phyloP scores from a whole-genome alignment of 1,140 invertebrate species.

The Dryas iulia region DNA sequence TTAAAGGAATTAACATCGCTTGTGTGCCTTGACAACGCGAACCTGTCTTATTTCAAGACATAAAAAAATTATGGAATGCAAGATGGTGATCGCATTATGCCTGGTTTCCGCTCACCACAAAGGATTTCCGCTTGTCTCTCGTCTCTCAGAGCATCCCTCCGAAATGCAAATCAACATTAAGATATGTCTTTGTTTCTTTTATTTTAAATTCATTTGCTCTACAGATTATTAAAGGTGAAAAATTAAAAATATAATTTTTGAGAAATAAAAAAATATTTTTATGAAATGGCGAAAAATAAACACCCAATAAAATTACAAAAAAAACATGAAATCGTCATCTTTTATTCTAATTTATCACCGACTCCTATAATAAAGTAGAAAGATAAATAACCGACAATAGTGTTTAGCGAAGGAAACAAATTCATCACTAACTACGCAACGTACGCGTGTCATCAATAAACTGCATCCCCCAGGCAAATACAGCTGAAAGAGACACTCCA shows the following conservation, averaged over 20 bases:
- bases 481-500: conserved; percentile 72
- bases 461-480: conserved; percentile 62
- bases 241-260: too few relatives aligned
- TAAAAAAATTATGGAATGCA: conserved; percentile 69
- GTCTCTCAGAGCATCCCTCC: conserved; percentile 68
- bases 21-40: conserved; percentile 39
- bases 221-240: neutral
- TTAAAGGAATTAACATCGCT: conserved; percentile 9
- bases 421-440: conserved; percentile 43
- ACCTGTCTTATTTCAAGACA: conserved; percentile 52
- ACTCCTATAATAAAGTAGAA: conserved; percentile 27
- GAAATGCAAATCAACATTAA: conserved; percentile 64
- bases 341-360: conserved; percentile 19
- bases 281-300: too few relatives aligned
- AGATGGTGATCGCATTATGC: conserved; percentile 71
- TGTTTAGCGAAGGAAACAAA: conserved; percentile 53
- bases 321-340: neutral
- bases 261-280: neutral
- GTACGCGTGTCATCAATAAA: conserved; percentile 72
- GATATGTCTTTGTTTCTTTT: conserved; percentile 47
- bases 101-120: conserved; percentile 71
- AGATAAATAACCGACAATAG: conserved; percentile 30
- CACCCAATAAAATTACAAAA: neutral
- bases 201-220: conserved; percentile 32
- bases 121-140: conserved; percentile 74